A percentile compares a stretch with the other conserved stretches of the same genome.
Evolutionary conservation across 2,113 vertebrate species (phyloP).

Genomic region (Dunckerocampus dactyliophorus): DNA sequence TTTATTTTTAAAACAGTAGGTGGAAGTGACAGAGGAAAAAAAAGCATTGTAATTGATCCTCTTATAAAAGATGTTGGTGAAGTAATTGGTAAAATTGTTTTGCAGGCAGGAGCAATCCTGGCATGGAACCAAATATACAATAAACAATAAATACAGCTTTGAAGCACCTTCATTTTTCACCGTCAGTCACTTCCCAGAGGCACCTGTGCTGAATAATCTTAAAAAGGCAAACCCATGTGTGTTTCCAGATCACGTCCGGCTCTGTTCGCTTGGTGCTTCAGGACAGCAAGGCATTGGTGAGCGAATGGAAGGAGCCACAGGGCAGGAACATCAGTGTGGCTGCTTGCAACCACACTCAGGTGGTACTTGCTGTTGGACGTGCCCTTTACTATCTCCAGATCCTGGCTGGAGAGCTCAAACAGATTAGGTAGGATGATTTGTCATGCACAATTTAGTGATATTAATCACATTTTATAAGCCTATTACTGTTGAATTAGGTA

Average conservation of each 20-base stretch:
- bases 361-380: slow-evolving; percentile 92
- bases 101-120: neutral
- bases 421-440: slow-evolving; percentile 81
- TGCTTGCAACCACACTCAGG: slow-evolving; percentile 93
- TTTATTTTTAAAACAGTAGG: neutral
- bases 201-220: neutral
- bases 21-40: neutral
- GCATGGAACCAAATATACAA: neutral
- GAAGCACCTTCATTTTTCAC: neutral
- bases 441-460: neutral
- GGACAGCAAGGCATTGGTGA: slow-evolving; percentile 90
- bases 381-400: slow-evolving; percentile 97
- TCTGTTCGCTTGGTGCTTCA: slow-evolving; percentile 92
- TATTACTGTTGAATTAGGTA: too few species aligned
- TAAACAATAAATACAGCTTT: slow-evolving; percentile 5
- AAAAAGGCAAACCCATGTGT: slow-evolving; percentile 15
- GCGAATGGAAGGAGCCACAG: slow-evolving; percentile 96
- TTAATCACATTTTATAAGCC: neutral
- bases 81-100: neutral
- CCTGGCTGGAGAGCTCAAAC: slow-evolving; percentile 87
- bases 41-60: neutral
- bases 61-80: too few species aligned
- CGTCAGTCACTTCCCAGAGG: slow-evolving; percentile 1
- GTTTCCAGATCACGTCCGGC: slow-evolving; percentile 88
- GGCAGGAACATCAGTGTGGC: slow-evolving; percentile 96